A percentile compares a stretch with the other conserved stretches of the same genome.
Evolutionary conservation across 2,113 vertebrate species (phyloP).

Genomic region (Lepus timidus): DNA sequence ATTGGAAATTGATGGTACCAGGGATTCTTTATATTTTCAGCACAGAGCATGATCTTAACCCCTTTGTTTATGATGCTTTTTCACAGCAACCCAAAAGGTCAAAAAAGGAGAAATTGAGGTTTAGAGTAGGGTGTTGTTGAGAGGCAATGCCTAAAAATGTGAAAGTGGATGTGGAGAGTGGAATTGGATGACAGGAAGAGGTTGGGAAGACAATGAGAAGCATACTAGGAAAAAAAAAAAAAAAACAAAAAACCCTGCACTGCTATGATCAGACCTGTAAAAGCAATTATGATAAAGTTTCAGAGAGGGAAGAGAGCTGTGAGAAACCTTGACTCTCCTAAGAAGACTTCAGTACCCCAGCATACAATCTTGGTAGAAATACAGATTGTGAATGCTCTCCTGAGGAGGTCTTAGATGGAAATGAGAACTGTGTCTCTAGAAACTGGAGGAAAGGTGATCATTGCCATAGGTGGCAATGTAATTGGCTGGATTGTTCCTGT

Average conservation of each 20-base stretch:
- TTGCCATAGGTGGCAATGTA: not conserved
- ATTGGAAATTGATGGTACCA: not conserved
- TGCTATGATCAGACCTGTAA: not conserved
- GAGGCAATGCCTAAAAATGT: not conserved
- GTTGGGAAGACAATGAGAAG: not conserved
- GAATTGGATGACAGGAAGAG: not conserved
- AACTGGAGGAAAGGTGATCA: not conserved
- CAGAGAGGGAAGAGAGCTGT: not conserved
- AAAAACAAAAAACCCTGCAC: not conserved
- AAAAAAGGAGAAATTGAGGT: not conserved
- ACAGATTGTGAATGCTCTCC: not conserved
- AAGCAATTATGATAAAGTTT: not conserved
- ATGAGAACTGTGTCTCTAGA: not conserved
- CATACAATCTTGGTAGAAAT: not conserved
- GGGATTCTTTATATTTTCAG: not conserved
- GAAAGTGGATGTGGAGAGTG: not conserved
- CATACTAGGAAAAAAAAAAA: not conserved
- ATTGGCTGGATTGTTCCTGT: not conserved
- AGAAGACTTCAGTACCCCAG: not conserved
- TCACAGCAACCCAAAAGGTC: not conserved
- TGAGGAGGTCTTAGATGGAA: not conserved
- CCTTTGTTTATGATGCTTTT: not conserved
- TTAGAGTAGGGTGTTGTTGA: not conserved
- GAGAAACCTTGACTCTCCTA: not conserved
- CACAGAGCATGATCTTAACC: not conserved